Evolutionary conservation across 1,140 invertebrate species (phyloP), one percentile per base, ranked within the genome.

Genomic region (Drosophila bocki): DNA sequence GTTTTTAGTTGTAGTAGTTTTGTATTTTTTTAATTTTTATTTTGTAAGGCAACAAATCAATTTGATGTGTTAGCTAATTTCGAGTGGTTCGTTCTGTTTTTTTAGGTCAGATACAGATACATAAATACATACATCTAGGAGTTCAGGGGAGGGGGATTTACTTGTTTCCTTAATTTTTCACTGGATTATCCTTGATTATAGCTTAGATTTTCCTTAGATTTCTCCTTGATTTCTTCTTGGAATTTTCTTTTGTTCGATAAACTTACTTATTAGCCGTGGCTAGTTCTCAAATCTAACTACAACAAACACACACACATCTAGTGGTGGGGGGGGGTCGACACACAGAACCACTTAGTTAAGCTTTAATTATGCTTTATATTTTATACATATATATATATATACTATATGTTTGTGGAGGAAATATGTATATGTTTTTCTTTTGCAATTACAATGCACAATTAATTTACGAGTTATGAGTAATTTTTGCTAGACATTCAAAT

Each of bases 41-140:
- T 35, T 54, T 35, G 65, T 76, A 77, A 77, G 75, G 75, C 75
- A 77, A 76, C 75, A 77, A 77, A 77, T 76, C 75, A 77, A 77
- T 76, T 76, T 67, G 72, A 77, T 68, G 75, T 77, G 74, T 77
- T 77, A 67, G 74, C 74, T 75, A 75, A 74, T 71, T 61, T 61
- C 47, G 44, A 75, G 68, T 72, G 71, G 56, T 71, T 75, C 54
- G 32, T 68, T 39, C 51, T 69, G 19, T 58, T 56, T 47, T 7
- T 65, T 42, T 51, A 47, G 45, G 22, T 48, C 72, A 48, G 37
- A 42, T 51, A 63, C 39, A 63, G 33, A 37, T 39, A 54, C 33
- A 54, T 59, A 33, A 51, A 56, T 51, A 59, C 22, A 41, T 80
- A 80, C 35, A 59, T 37, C 39, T 60, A 64, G 39, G 58, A 61